phyloP scores from a whole-genome alignment of 2,888 invertebrate genomes.

The Pyrochroa serraticornis region DNA sequence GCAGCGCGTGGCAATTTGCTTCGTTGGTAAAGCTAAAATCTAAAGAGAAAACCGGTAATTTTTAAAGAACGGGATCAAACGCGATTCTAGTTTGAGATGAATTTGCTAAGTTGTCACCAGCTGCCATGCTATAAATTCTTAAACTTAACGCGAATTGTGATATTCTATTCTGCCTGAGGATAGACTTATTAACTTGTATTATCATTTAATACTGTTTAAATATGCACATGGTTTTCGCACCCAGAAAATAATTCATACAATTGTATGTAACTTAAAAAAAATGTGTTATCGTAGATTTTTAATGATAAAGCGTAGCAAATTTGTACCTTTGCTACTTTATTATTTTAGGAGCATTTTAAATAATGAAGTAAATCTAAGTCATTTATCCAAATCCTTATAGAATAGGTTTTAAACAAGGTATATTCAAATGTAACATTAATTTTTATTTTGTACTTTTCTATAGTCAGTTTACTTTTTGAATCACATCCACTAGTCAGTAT shows the following conservation, averaged over 20 bases:
- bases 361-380: conserved; percentile 19
- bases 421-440: background rate
- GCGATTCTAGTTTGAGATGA: background rate
- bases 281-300: conserved; percentile 38
- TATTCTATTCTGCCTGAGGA: conserved; percentile 53
- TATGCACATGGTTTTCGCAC: conserved; percentile 44
- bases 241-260: conserved; percentile 25
- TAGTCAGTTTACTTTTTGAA: background rate
- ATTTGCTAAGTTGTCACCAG: conserved; percentile 20
- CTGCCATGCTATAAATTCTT: conserved; percentile 42
- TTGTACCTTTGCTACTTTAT: conserved; percentile 30
- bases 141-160: conserved; percentile 56
- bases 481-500: conserved; percentile 11
- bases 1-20: conserved; percentile 9
- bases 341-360: conserved; percentile 17
- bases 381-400: conserved; percentile 21
- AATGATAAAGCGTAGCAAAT: conserved; percentile 31
- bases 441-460: conserved; percentile 18
- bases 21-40: conserved; percentile 9
- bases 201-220: conserved; percentile 39
- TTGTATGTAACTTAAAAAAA: conserved; percentile 19
- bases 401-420: conserved; percentile 12
- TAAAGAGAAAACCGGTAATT: conserved; percentile 3
- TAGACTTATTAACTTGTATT: conserved; percentile 41
- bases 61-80: background rate